Conservation (phyloP, 2,797 vertebrate genomes). For the Podarcis lilfordi region DNA sequence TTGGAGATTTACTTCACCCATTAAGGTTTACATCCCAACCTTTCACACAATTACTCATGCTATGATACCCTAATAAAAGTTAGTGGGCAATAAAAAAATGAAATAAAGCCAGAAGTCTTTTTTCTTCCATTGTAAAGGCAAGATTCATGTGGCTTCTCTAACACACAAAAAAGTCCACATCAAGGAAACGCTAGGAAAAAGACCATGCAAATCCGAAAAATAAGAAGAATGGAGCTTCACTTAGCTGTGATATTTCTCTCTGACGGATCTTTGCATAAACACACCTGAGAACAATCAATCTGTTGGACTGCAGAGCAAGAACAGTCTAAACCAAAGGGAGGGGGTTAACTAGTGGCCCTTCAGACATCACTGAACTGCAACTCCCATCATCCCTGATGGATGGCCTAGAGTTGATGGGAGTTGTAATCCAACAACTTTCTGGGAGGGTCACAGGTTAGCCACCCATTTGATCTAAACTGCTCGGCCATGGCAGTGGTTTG, state of each 20-base stretch:
- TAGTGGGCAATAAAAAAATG: slow-evolving; percentile 37
- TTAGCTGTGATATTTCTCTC: neutral
- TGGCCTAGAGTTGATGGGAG: too few relatives aligned
- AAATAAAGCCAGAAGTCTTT: slow-evolving; percentile 3
- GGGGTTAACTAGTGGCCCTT: too few relatives aligned
- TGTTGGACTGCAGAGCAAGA: neutral
- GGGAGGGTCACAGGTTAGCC: too few relatives aligned
- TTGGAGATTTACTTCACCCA: slow-evolving; percentile 50
- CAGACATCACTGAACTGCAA: too few relatives aligned
- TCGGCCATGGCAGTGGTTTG: neutral
- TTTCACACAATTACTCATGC: slow-evolving; percentile 17
- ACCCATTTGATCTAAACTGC: neutral
- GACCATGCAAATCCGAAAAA: neutral
- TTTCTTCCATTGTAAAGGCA: neutral
- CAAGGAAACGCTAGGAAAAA: neutral
- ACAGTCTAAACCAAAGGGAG: neutral
- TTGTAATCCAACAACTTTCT: too few relatives aligned
- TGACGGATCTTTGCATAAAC: neutral
- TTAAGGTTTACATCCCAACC: slow-evolving; percentile 39
- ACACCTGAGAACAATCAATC: neutral
- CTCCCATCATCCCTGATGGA: too few relatives aligned
- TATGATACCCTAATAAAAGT: slow-evolving; percentile 7
- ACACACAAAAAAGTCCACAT: neutral
- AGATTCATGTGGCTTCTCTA: neutral
- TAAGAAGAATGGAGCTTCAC: neutral